These are phyloP conservation scores for Vulpes lagopus DNA, from an alignment of 2,113 vertebrate species.

Conservation along the genomic window DNA sequence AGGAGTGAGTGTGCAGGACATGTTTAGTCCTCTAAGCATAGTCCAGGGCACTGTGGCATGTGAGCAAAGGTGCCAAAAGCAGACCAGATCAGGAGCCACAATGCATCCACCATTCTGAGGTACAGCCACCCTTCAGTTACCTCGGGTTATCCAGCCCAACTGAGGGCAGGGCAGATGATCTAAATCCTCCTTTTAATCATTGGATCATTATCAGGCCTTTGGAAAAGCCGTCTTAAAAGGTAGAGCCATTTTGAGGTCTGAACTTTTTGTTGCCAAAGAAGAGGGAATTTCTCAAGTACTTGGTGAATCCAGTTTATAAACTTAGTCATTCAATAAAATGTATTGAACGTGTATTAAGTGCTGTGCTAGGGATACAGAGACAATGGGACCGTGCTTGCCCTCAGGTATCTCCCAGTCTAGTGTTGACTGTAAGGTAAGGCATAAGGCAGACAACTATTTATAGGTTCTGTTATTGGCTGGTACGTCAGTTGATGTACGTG, in stretches of 20 bases:
- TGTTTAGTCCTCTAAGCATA: not conserved
- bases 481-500: not conserved
- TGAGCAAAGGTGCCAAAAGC: not conserved
- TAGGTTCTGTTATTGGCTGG: not conserved
- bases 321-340: not conserved
- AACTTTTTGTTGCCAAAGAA: constrained; percentile 13
- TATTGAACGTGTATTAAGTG: not conserved
- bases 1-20: not conserved
- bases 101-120: not conserved
- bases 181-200: not conserved
- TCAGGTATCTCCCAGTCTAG: not conserved
- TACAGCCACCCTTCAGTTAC: not conserved
- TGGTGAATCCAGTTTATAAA: constrained; percentile 6
- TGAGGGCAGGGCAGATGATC: not conserved
- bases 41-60: not conserved
- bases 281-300: not conserved
- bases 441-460: not conserved
- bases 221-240: not conserved
- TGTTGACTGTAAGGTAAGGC: not conserved
- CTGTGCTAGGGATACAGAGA: not conserved
- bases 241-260: not conserved
- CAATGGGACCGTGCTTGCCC: not conserved
- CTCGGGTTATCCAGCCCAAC: not conserved
- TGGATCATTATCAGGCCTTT: not conserved
- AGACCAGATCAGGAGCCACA: not conserved